These are phyloP conservation scores for Camelus bactrianus DNA, from an alignment of 2,113 vertebrate species.

Conservation along the genomic window DNA sequence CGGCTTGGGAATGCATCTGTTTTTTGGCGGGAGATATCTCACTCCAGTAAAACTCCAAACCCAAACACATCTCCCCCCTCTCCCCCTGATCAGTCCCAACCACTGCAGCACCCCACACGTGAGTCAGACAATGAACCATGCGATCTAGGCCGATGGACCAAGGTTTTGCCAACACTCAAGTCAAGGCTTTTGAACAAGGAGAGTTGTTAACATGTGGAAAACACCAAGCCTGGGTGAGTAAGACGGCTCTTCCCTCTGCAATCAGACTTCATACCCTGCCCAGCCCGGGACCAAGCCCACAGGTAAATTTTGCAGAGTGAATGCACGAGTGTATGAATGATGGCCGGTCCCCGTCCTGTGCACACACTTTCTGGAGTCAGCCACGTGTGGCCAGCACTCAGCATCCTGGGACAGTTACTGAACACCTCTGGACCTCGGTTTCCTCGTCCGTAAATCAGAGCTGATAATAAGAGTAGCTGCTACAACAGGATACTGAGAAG, in stretches of 20 bases:
- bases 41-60: background rate
- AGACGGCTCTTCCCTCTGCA: background rate
- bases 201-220: background rate
- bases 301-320: background rate
- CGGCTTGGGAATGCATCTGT: background rate
- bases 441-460: background rate
- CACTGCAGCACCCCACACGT: fast-evolving
- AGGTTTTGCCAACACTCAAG: background rate
- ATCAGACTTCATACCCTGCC: background rate
- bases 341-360: too few species aligned
- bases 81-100: background rate
- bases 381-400: background rate
- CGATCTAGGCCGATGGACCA: background rate
- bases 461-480: background rate
- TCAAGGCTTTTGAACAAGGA: background rate
- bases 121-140: background rate
- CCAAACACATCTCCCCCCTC: background rate
- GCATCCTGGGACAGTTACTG: background rate
- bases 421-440: background rate
- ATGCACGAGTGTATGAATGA: background rate
- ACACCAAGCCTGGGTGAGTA: background rate
- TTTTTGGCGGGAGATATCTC: background rate
- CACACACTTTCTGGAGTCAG: background rate
- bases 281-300: background rate
- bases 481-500: background rate